phyloP scores from a whole-genome alignment of 2,797 vertebrate species.

The Okamejei kenojei region DNA sequence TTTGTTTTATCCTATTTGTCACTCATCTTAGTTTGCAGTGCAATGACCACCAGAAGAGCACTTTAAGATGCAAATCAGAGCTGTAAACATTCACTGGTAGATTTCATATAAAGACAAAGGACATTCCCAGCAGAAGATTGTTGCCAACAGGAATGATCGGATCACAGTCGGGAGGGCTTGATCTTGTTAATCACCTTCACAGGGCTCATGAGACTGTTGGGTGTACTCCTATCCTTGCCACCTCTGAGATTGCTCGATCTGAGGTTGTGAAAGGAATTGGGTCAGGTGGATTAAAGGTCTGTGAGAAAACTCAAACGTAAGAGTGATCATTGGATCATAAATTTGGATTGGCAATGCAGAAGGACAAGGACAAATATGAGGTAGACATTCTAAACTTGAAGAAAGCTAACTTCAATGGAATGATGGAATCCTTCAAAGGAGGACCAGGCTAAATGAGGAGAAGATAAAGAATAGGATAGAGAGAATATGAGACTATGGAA shows the following conservation, averaged over 20 bases:
- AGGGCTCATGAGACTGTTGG: not conserved
- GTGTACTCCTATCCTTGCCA: not conserved
- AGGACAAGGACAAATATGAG: no score
- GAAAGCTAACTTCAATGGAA: no score
- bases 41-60: not conserved
- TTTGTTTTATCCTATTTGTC: not conserved
- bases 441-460: no score
- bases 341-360: no score
- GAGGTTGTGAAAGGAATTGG: no score
- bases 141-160: not conserved
- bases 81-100: not conserved
- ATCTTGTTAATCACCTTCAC: not conserved
- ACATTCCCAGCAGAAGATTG: not conserved
- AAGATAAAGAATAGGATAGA: no score
- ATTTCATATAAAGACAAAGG: not conserved
- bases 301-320: no score
- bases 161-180: not conserved
- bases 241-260: not conserved
- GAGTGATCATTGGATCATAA: no score
- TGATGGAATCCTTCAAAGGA: no score
- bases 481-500: no score
- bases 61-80: not conserved
- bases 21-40: not conserved
- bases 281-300: no score
- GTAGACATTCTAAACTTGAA: no score